Conservation (phyloP, 1,140 invertebrate species). For the Trichonephila inaurata region DNA sequence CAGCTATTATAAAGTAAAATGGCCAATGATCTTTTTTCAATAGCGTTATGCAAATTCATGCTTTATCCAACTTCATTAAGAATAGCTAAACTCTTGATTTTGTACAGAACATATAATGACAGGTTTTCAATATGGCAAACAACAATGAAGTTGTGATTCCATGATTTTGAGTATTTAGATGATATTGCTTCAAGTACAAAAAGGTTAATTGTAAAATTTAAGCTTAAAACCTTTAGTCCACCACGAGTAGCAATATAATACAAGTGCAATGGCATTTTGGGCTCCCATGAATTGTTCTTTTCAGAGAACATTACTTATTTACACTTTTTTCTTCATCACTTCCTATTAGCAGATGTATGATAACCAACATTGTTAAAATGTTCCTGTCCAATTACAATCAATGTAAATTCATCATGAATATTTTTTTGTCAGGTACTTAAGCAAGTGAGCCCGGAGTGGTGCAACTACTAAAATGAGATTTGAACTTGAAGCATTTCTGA, state of each 20-base stretch:
- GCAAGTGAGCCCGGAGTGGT: conserved; percentile 49
- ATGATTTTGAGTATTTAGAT: conserved; percentile 7
- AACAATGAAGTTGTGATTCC: conserved; percentile 31
- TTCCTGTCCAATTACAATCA: background rate
- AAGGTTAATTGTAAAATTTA: conserved; percentile 67
- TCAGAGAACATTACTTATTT: background rate
- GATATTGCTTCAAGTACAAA: conserved; percentile 65
- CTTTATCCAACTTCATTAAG: background rate
- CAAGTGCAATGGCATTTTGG: conserved; percentile 65
- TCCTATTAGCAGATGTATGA: background rate
- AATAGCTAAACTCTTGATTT: conserved; percentile 38
- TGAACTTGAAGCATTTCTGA: conserved; percentile 29
- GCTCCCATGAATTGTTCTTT: conserved; percentile 24
- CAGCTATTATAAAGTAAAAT: background rate
- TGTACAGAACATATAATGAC: conserved; percentile 31
- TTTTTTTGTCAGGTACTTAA: conserved; percentile 52
- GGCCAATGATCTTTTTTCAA: background rate
- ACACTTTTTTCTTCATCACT: background rate
- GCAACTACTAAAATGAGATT: conserved; percentile 51
- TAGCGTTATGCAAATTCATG: background rate
- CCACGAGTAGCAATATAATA: conserved; percentile 60
- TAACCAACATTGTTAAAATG: background rate
- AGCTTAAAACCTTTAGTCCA: conserved; percentile 68
- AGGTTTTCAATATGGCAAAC: conserved; percentile 25
- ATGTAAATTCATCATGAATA: background rate